Conservation (phyloP, 1,140 invertebrate genomes). For the Drosophila eugracilis region DNA sequence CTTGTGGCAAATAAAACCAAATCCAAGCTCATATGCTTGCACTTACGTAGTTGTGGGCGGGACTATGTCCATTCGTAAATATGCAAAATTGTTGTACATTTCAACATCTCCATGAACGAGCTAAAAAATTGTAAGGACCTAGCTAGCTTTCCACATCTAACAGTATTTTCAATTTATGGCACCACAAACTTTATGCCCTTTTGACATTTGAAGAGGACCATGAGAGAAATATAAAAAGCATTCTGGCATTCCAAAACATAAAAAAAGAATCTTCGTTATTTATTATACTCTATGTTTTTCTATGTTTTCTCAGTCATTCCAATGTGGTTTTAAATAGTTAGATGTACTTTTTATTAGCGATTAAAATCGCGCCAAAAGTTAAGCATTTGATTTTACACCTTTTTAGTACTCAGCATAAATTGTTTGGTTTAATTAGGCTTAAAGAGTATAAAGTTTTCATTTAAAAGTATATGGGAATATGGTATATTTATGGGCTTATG, state of each 20-base stretch:
- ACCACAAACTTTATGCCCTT: constrained; percentile 56
- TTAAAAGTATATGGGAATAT: not conserved
- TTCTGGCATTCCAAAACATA: constrained; percentile 14
- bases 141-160: constrained; percentile 7
- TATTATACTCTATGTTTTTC: constrained; percentile 20
- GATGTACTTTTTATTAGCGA: not conserved
- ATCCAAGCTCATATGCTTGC: not conserved
- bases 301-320: not conserved
- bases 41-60: not conserved
- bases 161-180: constrained; percentile 39
- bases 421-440: constrained; percentile 28
- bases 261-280: constrained; percentile 11
- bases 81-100: constrained; percentile 10
- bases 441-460: constrained; percentile 38
- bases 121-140: constrained; percentile 2
- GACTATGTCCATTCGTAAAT: constrained; percentile 11
- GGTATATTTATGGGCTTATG: constrained; percentile 14
- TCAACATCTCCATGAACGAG: constrained; percentile 4
- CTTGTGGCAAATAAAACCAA: not conserved
- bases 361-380: not conserved
- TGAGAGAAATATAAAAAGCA: constrained; percentile 22
- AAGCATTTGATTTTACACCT: not conserved
- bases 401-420: not conserved
- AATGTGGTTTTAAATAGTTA: not conserved
- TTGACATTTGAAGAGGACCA: constrained; percentile 56